Percentiles rank a stretch among this genome's conserved stretches.
Evolutionary conservation across 2,113 vertebrate species (phyloP).

Genomic region (Eolophus roseicapilla): DNA sequence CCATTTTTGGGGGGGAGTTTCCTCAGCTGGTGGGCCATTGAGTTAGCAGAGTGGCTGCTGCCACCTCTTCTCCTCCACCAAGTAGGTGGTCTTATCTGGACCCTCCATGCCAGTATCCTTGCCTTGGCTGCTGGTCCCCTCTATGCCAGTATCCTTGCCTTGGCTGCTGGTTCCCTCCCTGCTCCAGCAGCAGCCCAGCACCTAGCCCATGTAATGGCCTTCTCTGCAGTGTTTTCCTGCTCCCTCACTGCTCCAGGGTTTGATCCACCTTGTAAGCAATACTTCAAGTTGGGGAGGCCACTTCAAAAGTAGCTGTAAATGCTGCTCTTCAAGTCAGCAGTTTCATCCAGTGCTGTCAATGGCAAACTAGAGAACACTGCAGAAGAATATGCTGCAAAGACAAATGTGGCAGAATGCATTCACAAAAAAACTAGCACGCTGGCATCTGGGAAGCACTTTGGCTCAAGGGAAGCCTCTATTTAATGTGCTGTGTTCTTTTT

Average conservation of each 20-base stretch:
- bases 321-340: background rate
- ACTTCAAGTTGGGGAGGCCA: background rate
- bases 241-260: background rate
- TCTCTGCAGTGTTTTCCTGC: background rate
- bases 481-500: background rate
- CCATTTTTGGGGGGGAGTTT: background rate
- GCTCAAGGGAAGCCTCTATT: background rate
- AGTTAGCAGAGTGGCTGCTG: background rate
- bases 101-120: background rate
- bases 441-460: background rate
- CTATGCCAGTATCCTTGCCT: background rate
- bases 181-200: background rate
- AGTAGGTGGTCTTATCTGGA: background rate
- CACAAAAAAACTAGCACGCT: background rate
- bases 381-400: background rate
- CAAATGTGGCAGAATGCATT: rapidly evolving
- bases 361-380: background rate
- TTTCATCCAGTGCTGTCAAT: background rate
- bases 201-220: rapidly evolving
- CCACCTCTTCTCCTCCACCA: background rate
- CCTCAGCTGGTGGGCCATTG: background rate
- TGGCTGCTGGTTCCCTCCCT: background rate
- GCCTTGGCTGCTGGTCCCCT: background rate
- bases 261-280: background rate
- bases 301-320: background rate